Base-by-base conservation (phyloP, 2,797 vertebrate genomes). In the Phataginus tetradactyla region DNA sequence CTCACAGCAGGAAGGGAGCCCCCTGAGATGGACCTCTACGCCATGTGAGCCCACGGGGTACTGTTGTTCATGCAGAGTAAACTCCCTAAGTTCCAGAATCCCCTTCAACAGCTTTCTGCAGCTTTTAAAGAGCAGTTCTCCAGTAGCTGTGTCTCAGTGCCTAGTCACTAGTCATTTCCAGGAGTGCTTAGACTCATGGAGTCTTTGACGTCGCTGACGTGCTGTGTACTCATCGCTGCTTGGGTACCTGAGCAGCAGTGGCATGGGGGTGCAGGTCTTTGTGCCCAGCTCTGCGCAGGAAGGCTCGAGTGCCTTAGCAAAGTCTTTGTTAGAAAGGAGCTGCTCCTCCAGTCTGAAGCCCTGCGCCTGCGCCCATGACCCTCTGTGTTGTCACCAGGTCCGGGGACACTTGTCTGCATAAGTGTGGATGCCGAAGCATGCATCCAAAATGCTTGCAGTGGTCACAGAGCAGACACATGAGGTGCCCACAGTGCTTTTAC, bases 81-180 rank as follows among this genome's bases (percentile, higher is more conserved):
- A 37, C 93, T 93, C 96, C 87, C 34, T 9, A 57, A 59, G 39
- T 97, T 92, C 29, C 77, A 97, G 92, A 96, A 72, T 77, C 51
- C 79, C 92, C 97, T 95, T 61, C 49, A 88, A 61, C 37, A 83
- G 64, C 34, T 27, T 2, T 94, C 87, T 74, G 29, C 45, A 68
- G 86, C 94, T 97, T 94, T 97, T 74, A 96, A 86, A 98, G 63
- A 57, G 77, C 7, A 57, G 69, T 49, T 66, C 92, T 93, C 91
- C 21, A 27, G 57, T 64, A 32, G 68, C 88, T 90, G 34, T 71
- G 89, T 88, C 83, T 83, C 64, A 20, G 23, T 74, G 37, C 37
- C 75, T 94, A 78, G 93, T 97, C 86, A 93, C 75, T 94, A 78
- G 93, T 97, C 86, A 93, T 96, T 96, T 96, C 77, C 66, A 86